Conservation (phyloP, 2,888 invertebrate species). For the Drosophila pseudotakahashii region DNA sequence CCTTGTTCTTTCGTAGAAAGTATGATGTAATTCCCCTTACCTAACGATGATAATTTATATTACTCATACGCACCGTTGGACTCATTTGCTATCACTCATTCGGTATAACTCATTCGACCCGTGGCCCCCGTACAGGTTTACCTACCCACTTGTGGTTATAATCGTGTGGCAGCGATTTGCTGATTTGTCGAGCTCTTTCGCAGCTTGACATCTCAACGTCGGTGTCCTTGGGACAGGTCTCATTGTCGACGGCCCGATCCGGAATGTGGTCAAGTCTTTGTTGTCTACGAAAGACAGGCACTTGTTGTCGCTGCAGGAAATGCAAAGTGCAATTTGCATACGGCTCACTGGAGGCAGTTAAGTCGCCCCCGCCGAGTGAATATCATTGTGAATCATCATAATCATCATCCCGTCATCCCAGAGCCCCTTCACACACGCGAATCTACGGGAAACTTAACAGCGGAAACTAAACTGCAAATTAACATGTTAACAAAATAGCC, state of each 20-base stretch:
- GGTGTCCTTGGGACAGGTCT: constrained; percentile 34
- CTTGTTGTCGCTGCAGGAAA: constrained; percentile 69
- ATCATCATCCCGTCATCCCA: constrained; percentile 10
- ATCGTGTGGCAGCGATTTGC: constrained; percentile 54
- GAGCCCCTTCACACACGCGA: constrained; percentile 39
- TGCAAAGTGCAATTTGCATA: constrained; percentile 70
- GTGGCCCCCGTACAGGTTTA: constrained; percentile 8
- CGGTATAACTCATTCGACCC: constrained; percentile 33
- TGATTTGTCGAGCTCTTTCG: constrained; percentile 36
- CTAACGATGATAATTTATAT: neutral
- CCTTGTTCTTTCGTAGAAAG: neutral
- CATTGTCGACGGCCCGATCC: constrained; percentile 6
- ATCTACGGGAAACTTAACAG: constrained; percentile 41
- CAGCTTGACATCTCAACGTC: constrained; percentile 34
- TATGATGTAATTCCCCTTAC: neutral
- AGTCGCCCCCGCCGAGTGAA: constrained; percentile 20
- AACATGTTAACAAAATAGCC: constrained; percentile 76
- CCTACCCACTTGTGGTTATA: constrained; percentile 23
- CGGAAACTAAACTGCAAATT: constrained; percentile 66
- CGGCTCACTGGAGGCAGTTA: neutral
- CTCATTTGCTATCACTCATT: constrained; percentile 5
- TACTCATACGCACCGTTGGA: constrained; percentile 13
- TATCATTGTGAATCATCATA: constrained; percentile 55
- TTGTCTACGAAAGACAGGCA: constrained; percentile 40
- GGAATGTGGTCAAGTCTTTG: constrained; percentile 40